phyloP scores from a whole-genome alignment of 2,113 vertebrate genomes.

The Cepphus grylle region DNA sequence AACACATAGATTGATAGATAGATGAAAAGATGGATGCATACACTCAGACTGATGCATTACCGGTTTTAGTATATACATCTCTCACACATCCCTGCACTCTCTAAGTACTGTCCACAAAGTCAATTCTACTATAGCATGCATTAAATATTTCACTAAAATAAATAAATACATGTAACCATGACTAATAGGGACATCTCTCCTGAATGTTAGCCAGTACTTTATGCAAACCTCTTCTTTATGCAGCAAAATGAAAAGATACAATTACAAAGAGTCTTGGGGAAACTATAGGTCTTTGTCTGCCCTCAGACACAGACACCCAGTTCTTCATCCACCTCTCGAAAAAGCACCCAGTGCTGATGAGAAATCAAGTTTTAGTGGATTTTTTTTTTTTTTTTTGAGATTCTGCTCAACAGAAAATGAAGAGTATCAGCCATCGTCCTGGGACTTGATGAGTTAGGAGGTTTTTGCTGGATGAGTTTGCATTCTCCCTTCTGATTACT shows the following conservation, averaged over 20 bases:
- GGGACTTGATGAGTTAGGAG: conserved; percentile 7
- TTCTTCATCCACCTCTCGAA: background rate
- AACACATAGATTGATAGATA: conserved; percentile 1
- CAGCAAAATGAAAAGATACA: background rate
- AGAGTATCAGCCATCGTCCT: background rate
- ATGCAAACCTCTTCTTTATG: conserved; percentile 1
- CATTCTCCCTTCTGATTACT: conserved; percentile 35
- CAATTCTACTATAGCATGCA: background rate
- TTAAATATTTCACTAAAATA: conserved; percentile 54
- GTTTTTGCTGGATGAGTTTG: conserved; percentile 9
- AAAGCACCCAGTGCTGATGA: background rate
- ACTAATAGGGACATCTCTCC: background rate
- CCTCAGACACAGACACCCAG: background rate
- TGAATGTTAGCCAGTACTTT: background rate
- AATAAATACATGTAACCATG: conserved; percentile 11
- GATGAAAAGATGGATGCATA: conserved; percentile 14
- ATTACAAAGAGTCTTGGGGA: background rate
- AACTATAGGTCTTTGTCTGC: background rate
- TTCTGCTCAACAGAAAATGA: background rate
- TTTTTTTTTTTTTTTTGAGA: background rate
- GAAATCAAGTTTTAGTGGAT: background rate
- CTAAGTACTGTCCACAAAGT: conserved; percentile 11
- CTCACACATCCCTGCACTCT: conserved; percentile 1
- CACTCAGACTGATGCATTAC: conserved; percentile 19
- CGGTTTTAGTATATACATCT: background rate